Evolutionary conservation across 1,140 invertebrate species (phyloP).

Genomic region (Euschistus heros): DNA sequence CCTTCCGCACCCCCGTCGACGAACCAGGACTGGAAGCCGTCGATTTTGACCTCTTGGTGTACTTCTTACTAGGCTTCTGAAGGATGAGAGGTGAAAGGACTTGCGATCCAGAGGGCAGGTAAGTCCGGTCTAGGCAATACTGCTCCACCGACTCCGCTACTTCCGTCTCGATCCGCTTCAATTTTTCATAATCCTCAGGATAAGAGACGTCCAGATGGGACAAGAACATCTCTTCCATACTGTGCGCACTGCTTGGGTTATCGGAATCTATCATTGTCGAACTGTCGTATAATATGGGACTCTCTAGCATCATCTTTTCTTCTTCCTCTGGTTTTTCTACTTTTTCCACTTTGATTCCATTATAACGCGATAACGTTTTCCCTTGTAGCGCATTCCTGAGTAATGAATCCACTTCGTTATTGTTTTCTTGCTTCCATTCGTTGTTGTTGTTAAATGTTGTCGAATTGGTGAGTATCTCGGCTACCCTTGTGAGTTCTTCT

Average conservation of each 20-base stretch:
- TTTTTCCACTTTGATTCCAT: slow-evolving; percentile 30
- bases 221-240: slow-evolving; percentile 34
- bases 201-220: slow-evolving; percentile 38
- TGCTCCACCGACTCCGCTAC: slow-evolving; percentile 33
- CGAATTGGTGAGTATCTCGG: slow-evolving; percentile 3
- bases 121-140: slow-evolving; percentile 26
- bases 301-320: slow-evolving; percentile 21
- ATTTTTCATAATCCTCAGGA: slow-evolving; percentile 60
- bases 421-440: slow-evolving; percentile 63
- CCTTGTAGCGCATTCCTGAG: slow-evolving; percentile 70
- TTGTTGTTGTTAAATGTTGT: slow-evolving; percentile 43
- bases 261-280: slow-evolving; percentile 28
- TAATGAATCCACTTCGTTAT: slow-evolving; percentile 54
- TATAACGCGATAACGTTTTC: slow-evolving; percentile 35
- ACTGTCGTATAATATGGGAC: slow-evolving; percentile 23
- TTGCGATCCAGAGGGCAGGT: slow-evolving; percentile 26
- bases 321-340: slow-evolving; percentile 23
- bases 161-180: slow-evolving; percentile 41
- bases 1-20: slow-evolving; percentile 45
- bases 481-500: slow-evolving; percentile 29
- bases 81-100: slow-evolving; percentile 22
- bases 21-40: slow-evolving; percentile 18
- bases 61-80: slow-evolving; percentile 28
- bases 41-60: slow-evolving; percentile 29
- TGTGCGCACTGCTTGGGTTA: slow-evolving; percentile 31